Percentiles rank a stretch among this genome's conserved stretches.
Evolutionary conservation across 1,140 invertebrate genomes (phyloP).

Genomic region (Polyergus mexicanus): DNA sequence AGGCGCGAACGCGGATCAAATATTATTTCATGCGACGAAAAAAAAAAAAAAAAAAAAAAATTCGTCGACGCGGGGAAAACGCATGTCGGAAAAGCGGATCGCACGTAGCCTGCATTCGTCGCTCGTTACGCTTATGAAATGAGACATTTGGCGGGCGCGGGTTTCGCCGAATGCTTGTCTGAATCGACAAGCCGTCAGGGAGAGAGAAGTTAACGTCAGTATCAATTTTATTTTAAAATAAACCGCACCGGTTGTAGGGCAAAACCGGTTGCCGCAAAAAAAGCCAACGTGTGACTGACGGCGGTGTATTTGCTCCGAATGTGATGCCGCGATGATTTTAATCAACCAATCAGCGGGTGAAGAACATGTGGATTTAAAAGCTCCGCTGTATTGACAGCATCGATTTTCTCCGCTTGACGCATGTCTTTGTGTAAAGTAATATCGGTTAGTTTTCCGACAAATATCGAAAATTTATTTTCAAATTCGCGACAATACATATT

Average conservation of each 20-base stretch:
- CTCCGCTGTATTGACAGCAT: not conserved
- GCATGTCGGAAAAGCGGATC: not conserved
- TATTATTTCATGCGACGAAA: not conserved
- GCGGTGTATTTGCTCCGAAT: constrained; percentile 36
- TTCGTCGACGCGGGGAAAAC: not conserved
- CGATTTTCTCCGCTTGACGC: not conserved
- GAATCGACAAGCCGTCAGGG: constrained; percentile 69
- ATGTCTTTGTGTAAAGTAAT: not conserved
- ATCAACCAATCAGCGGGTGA: constrained; percentile 52
- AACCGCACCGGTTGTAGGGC: constrained; percentile 61
- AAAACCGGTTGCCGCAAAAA: constrained; percentile 43
- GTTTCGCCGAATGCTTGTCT: constrained; percentile 22
- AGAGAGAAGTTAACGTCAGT: constrained; percentile 63
- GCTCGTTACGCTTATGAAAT: constrained; percentile 46
- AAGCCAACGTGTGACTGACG: constrained; percentile 58
- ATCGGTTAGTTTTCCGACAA: not conserved
- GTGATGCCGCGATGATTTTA: constrained; percentile 43
- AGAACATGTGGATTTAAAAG: constrained; percentile 44
- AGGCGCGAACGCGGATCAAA: constrained; percentile 29
- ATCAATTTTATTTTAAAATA: constrained; percentile 74
- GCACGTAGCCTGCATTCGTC: constrained; percentile 2
- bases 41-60: no score
- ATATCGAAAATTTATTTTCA: constrained; percentile 16
- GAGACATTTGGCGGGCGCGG: constrained; percentile 27
- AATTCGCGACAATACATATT: not conserved